phyloP scores from a whole-genome alignment of 2,113 vertebrate genomes.

The Psophia crepitans region DNA sequence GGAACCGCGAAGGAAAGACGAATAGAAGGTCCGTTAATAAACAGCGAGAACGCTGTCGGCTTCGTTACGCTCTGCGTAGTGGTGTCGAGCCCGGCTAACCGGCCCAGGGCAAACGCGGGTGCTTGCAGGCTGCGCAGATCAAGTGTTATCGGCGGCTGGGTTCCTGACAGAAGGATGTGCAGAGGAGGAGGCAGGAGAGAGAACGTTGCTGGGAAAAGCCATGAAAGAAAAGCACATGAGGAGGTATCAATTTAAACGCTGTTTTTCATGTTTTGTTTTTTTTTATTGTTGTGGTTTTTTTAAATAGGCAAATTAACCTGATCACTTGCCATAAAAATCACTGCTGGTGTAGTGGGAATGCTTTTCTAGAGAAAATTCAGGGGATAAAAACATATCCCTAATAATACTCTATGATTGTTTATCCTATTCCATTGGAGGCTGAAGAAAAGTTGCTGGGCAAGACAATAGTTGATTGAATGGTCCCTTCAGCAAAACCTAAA shows the following conservation, averaged over 20 bases:
- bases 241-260: background rate
- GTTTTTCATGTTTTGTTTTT: accelerated
- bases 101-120: background rate
- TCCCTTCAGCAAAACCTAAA: background rate
- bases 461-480: background rate
- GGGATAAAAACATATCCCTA: background rate
- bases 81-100: background rate
- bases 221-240: background rate
- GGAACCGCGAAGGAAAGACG: background rate
- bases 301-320: background rate
- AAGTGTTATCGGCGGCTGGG: background rate
- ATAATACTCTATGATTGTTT: background rate
- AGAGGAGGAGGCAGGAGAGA: background rate
- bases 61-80: background rate
- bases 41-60: background rate
- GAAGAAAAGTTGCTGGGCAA: background rate
- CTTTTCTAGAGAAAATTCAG: background rate
- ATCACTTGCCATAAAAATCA: background rate
- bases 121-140: background rate
- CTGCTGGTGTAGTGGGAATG: background rate
- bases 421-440: background rate
- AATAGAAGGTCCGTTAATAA: background rate
- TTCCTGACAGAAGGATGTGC: background rate
- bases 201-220: background rate
- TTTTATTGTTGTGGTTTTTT: no score